Evolutionary conservation across 2,888 invertebrate species (phyloP), one percentile per base, ranked within the genome.

Genomic region (Apamea epomidion): DNA sequence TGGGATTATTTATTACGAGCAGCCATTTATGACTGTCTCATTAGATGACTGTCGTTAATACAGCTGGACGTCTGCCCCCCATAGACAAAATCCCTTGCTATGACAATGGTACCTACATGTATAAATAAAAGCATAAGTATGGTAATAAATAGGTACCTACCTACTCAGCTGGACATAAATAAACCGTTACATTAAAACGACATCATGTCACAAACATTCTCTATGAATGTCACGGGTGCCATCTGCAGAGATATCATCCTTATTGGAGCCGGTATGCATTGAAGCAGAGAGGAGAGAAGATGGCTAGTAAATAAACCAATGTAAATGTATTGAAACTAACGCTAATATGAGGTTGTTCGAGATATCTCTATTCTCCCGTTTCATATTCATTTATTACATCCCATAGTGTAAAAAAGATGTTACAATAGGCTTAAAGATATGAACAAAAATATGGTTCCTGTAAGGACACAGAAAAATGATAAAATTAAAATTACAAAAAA

Each of bases 201-300:
- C 51, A 83, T 65, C 65, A 79, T 68, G 85, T 72, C 82, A 80
- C 25, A 68, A 72, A 82, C 80, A 58, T 51, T 62, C 60, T 84
- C 18, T 51, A 69, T 82, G 81, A 82, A 82, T 74, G 82, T 74
- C 82, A 82, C 42, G 21, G 51, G 58, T 85, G 82, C 25, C 82
- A 82, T 54, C 25, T 14, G 25, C 82, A 82, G 85, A 37, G 16
- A 68, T 45, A 29, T 71, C 10, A 51, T 58, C 37, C 42, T 12
- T 78, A 48, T 12, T 29, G 51, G 7, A 16, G 32, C 21, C 14
- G n/a, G 2, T 37, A 51, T 77, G 21, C 7, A 76, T 51, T 37
- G 48, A 62, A 62, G 62, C 48, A 37, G 58, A 21, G 8, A 29
- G 8, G 3, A 48, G 8, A 58, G 4, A 58, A 58, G 58, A 58